These are phyloP conservation scores for Meandrusa payeni DNA, from an alignment of 2,888 invertebrate species.

Conservation along the genomic window DNA sequence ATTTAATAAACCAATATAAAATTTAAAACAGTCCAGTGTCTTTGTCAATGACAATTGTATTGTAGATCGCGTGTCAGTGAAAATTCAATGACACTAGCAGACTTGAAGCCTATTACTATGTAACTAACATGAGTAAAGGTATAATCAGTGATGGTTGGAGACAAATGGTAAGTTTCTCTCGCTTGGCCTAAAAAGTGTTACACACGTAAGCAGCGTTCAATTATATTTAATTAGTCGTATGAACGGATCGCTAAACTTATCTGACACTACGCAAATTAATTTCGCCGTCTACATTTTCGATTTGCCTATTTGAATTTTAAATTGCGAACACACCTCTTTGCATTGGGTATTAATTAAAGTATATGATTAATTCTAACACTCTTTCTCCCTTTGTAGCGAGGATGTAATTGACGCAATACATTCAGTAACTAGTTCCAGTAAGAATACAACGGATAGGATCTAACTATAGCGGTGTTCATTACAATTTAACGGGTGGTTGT, in stretches of 20 bases:
- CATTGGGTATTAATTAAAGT: slow-evolving; percentile 5
- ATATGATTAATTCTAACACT: not conserved
- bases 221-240: slow-evolving; percentile 20
- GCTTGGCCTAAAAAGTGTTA: slow-evolving; percentile 15
- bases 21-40: no score
- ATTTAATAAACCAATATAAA: no score
- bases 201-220: slow-evolving; percentile 18
- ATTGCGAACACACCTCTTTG: slow-evolving; percentile 14
- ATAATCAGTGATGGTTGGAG: slow-evolving; percentile 1
- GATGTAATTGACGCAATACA: no score
- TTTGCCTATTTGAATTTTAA: slow-evolving; percentile 12
- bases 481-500: no score
- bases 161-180: slow-evolving; percentile 18
- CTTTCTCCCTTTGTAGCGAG: not conserved
- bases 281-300: slow-evolving; percentile 11
- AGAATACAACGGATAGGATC: no score
- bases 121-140: not conserved
- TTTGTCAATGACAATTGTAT: no score
- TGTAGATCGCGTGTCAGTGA: no score
- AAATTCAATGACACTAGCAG: no score
- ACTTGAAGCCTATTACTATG: no score
- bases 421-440: no score
- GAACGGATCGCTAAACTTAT: slow-evolving; percentile 9
- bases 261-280: slow-evolving; percentile 15
- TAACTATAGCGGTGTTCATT: no score